Base-by-base conservation (phyloP, 2,888 invertebrate genomes). In the Rotaria macrura region DNA sequence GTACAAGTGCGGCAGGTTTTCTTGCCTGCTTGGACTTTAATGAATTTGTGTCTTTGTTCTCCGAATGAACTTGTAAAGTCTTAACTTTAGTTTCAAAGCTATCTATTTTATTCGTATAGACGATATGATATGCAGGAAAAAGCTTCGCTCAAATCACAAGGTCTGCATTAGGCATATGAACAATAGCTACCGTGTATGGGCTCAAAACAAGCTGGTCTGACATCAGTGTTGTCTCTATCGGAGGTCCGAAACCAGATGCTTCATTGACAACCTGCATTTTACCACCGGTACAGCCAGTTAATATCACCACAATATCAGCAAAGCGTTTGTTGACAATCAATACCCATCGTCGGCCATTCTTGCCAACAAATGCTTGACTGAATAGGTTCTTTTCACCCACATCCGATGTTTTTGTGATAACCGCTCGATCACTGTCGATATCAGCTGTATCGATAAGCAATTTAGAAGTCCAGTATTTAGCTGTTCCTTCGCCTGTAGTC, bases 401-500 rank as follows among this genome's bases (percentile, higher is more conserved):
- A 65, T 65, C 65, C 2, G 65, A 20, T 65, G 65, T 65, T 65
- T 10, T 34, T 5, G 65, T 65, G 6, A 17, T 20, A 20, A 65
- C 65, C 12, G 65, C 65, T 65, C 38, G 65, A 65, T 65, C 65
- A 65, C 38, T 65, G 5, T 65, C 38, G 38, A 65, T 65, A 34
- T 65, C 65, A 65, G 20, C 34, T 34, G 65, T 65, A 20, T 38
- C 65, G 9, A 65, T 65, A 17, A 65, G 20, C 38, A 65, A 65
- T 65, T 65, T 65, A 20, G 20, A 65, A 34, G 34, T 65, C 65
- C 65, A 65, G 38, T 65, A 65, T 34, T 65, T 65, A 7, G 65
- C 65, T 34, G 65, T 65, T 34, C 65, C 65, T 65, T 65, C 65
- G n/a, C 79, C 79, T 43, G 79, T 79, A 25, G 40, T 79, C 79